Evolutionary conservation across 2,113 vertebrate species (phyloP).

Genomic region (Hystrix cristata): DNA sequence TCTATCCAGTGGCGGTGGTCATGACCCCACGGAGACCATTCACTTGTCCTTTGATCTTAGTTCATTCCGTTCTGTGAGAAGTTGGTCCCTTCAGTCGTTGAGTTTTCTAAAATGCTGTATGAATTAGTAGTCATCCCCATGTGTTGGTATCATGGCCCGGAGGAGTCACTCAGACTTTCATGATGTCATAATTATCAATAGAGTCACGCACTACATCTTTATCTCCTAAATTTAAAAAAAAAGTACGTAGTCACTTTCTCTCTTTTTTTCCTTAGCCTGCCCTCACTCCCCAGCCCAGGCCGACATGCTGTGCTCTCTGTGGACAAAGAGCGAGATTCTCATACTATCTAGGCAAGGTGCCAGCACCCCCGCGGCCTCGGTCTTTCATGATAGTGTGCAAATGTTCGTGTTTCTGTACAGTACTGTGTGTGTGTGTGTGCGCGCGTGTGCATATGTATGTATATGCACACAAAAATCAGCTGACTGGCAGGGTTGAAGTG

Average conservation of each 20-base stretch:
- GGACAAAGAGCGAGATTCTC: neutral
- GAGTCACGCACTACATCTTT: slow-evolving; percentile 22
- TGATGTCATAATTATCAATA: neutral
- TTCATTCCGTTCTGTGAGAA: slow-evolving; percentile 37
- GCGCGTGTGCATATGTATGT: neutral
- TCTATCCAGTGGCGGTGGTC: slow-evolving; percentile 49
- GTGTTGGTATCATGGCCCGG: neutral
- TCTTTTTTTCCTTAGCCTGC: neutral
- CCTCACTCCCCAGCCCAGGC: neutral
- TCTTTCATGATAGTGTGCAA: neutral
- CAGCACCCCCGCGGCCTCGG: neutral
- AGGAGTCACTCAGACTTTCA: neutral
- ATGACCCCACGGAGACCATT: slow-evolving; percentile 4
- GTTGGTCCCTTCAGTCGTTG: slow-evolving; percentile 30
- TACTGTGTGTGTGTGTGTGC: neutral
- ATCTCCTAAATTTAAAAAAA: neutral
- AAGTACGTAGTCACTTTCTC: neutral
- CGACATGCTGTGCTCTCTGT: neutral
- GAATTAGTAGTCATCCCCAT: neutral
- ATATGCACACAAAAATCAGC: neutral
- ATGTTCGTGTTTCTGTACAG: slow-evolving; percentile 17
- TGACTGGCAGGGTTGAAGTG: slow-evolving; percentile 70
- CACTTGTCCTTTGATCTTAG: neutral
- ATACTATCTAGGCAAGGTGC: neutral
- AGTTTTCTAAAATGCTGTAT: neutral